A percentile compares a stretch with the other conserved stretches of the same genome.
Conservation (phyloP, 2,797 vertebrate genomes). For the Atherinosoma microstoma region DNA sequence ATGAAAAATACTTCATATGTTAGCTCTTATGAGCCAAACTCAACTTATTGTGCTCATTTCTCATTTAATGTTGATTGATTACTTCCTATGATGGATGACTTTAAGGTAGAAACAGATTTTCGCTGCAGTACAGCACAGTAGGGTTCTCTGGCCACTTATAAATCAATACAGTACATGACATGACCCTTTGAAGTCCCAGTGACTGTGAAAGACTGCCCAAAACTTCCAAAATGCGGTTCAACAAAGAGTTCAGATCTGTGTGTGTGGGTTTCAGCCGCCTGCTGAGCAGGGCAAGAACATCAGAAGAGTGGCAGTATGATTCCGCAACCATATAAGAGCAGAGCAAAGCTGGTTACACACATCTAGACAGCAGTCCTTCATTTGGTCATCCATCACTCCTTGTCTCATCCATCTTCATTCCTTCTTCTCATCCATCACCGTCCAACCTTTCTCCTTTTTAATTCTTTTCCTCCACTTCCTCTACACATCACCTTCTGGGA, state of each 20-base stretch:
- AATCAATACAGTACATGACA: conserved; percentile 66
- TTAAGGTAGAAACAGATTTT: conserved; percentile 48
- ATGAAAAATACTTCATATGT: background rate
- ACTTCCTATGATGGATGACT: conserved; percentile 58
- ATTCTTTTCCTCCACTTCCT: conserved; percentile 4
- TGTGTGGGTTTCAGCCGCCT: conserved; percentile 24
- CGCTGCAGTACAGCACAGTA: conserved; percentile 50
- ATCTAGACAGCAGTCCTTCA: conserved; percentile 27
- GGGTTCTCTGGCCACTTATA: conserved; percentile 51
- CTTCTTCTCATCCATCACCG: conserved; percentile 55
- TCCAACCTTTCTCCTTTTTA: conserved; percentile 21
- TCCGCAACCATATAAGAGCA: conserved; percentile 32
- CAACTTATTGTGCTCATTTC: conserved; percentile 20
- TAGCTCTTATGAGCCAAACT: conserved; percentile 9
- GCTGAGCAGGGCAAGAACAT: conserved; percentile 26
- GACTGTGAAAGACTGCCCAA: conserved; percentile 37
- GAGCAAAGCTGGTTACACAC: conserved; percentile 28
- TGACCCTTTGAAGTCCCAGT: conserved; percentile 43
- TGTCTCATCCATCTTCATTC: conserved; percentile 48
- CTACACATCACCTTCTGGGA: background rate
- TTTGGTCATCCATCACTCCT: conserved; percentile 63
- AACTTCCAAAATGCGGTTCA: conserved; percentile 40
- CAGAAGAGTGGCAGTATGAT: conserved; percentile 34
- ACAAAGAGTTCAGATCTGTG: conserved; percentile 29
- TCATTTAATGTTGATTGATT: conserved; percentile 28